Evolutionary conservation across 2,888 invertebrate species (phyloP).

Genomic region (Rapana venosa): DNA sequence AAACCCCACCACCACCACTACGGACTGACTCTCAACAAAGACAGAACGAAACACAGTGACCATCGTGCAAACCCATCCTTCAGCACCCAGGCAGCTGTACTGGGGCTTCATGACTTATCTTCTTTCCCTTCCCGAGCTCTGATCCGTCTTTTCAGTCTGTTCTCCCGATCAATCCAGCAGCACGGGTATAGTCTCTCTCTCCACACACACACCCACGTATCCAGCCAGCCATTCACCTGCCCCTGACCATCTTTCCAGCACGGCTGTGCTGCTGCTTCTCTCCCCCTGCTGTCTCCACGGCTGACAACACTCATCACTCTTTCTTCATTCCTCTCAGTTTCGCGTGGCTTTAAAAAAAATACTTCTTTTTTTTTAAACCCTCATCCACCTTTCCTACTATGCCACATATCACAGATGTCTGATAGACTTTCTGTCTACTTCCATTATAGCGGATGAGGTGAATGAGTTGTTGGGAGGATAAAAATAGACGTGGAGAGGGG

Average conservation of each 20-base stretch:
- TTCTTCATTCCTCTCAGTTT: slow-evolving; percentile 18
- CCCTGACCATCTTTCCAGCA: slow-evolving; percentile 2
- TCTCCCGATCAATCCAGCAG: no score
- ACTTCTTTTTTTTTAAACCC: no score
- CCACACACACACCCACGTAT: not conserved
- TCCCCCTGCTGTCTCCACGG: not conserved
- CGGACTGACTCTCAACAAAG: no score
- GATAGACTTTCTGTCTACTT: not conserved
- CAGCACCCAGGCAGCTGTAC: not conserved
- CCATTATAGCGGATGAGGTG: not conserved
- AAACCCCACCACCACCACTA: no score
- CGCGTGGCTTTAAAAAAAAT: not conserved
- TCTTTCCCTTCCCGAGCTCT: no score
- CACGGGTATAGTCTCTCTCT: not conserved
- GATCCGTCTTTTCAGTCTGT: no score
- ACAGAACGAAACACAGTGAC: not conserved
- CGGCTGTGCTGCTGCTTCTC: not conserved
- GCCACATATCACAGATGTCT: not conserved
- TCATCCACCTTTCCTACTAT: no score
- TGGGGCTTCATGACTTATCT: no score
- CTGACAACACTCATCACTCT: slow-evolving; percentile 17
- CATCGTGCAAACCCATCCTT: not conserved
- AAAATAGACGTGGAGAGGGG: not conserved
- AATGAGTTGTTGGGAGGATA: not conserved
- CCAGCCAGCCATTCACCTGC: not conserved